A percentile compares a stretch with the other conserved stretches of the same genome.
These are phyloP conservation scores for Drusus annulatus DNA, from an alignment of 1,140 invertebrate species.

Conservation along the genomic window DNA sequence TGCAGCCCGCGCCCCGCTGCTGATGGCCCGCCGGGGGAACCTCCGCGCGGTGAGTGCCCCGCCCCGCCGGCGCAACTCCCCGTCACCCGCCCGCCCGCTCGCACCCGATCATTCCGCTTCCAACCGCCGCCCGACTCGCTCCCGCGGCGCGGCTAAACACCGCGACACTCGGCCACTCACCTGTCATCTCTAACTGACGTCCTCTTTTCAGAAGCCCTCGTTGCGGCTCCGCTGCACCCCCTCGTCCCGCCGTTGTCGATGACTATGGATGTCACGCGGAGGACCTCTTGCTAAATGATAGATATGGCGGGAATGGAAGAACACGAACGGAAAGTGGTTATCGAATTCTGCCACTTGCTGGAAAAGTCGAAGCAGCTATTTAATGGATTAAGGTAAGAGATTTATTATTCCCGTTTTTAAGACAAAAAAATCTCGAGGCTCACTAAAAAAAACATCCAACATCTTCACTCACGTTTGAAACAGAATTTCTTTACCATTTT, in stretches of 20 bases:
- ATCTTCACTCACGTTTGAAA: too few relatives aligned
- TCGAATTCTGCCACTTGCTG: conserved; percentile 96
- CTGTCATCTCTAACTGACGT: background rate
- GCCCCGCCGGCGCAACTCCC: background rate
- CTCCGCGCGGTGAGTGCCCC: background rate
- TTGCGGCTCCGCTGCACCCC: background rate
- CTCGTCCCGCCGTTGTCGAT: background rate
- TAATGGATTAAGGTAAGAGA: conserved; percentile 89
- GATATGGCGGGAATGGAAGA: conserved; percentile 85
- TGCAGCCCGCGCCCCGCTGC: background rate
- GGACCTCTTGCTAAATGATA: conserved; percentile 67
- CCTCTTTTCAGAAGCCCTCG: background rate
- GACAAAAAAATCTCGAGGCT: too few relatives aligned
- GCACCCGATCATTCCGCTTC: background rate
- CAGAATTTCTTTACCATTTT: too few relatives aligned
- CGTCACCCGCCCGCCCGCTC: background rate
- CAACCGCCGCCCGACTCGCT: background rate
- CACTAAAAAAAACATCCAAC: too few relatives aligned
- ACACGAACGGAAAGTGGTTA: conserved; percentile 94
- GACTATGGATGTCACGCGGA: conserved; percentile 7
- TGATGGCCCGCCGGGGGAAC: background rate
- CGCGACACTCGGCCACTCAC: background rate
- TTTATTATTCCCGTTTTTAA: too few relatives aligned
- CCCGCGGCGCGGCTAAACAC: background rate
- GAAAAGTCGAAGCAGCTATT: conserved; percentile 98